These are phyloP conservation scores for Deladenus siricidicola DNA, from an alignment of 2,888 invertebrate species.

Conservation along the genomic window DNA sequence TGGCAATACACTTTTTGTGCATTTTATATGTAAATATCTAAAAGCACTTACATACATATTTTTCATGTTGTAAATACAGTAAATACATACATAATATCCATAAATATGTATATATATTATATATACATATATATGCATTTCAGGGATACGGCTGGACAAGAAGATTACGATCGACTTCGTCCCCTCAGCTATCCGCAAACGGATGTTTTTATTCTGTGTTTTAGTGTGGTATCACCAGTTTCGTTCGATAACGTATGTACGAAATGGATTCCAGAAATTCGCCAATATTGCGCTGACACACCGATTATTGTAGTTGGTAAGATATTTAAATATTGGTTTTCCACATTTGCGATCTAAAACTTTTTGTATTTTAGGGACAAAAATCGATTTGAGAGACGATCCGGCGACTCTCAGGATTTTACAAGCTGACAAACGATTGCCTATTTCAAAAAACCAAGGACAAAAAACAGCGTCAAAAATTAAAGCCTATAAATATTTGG, in stretches of 20 bases:
- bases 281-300: slow-evolving; percentile 98
- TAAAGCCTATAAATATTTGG: slow-evolving; percentile 95
- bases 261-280: slow-evolving; percentile 99
- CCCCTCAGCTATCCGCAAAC: slow-evolving; percentile 95
- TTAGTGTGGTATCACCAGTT: slow-evolving; percentile 95
- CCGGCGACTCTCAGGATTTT: slow-evolving; percentile 82
- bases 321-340: slow-evolving; percentile 45
- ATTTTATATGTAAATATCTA: neutral
- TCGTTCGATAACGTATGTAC: slow-evolving; percentile 98
- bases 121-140: no score
- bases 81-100: no score
- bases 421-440: slow-evolving; percentile 84
- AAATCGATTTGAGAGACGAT: slow-evolving; percentile 96
- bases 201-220: slow-evolving; percentile 98
- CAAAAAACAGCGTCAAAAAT: slow-evolving; percentile 96
- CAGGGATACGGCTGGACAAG: slow-evolving; percentile 81
- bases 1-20: no score
- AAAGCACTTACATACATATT: neutral
- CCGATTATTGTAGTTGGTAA: slow-evolving; percentile 94
- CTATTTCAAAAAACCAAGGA: slow-evolving; percentile 84
- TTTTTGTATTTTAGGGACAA: slow-evolving; percentile 67
- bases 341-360: neutral
- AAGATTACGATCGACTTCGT: slow-evolving; percentile 76
- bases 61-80: neutral
- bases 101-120: no score